phyloP scores from a whole-genome alignment of 2,888 invertebrate species.

The Spisula subtruncata region DNA sequence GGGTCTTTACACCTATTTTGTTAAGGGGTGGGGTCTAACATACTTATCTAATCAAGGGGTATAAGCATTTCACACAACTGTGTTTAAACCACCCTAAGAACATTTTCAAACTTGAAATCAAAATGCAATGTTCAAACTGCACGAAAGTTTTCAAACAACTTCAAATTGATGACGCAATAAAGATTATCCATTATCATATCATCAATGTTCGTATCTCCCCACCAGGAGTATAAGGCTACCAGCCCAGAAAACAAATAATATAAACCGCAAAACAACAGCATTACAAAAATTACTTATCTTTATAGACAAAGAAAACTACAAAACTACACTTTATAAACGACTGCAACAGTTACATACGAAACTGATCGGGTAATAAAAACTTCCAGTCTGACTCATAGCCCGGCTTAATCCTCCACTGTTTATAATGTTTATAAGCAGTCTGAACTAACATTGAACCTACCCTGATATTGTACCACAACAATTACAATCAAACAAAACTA shows the following conservation, averaged over 20 bases:
- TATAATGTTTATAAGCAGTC: background rate
- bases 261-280: constrained; percentile 8
- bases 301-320: constrained; percentile 21
- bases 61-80: no score
- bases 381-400: background rate
- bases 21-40: no score
- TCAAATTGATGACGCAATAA: background rate
- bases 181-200: background rate
- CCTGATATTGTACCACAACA: background rate
- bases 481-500: constrained; percentile 6
- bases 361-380: background rate
- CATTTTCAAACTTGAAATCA: background rate
- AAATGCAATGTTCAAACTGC: background rate
- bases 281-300: background rate
- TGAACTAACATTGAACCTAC: constrained; percentile 20
- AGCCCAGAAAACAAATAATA: background rate
- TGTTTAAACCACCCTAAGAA: background rate
- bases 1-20: no score
- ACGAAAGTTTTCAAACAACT: background rate
- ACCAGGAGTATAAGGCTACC: background rate
- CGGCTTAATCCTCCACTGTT: constrained; percentile 24
- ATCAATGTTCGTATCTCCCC: background rate
- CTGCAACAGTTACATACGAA: background rate
- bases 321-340: background rate
- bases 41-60: no score